phyloP scores from a whole-genome alignment of 2,113 vertebrate genomes.

The Daboia siamensis region DNA sequence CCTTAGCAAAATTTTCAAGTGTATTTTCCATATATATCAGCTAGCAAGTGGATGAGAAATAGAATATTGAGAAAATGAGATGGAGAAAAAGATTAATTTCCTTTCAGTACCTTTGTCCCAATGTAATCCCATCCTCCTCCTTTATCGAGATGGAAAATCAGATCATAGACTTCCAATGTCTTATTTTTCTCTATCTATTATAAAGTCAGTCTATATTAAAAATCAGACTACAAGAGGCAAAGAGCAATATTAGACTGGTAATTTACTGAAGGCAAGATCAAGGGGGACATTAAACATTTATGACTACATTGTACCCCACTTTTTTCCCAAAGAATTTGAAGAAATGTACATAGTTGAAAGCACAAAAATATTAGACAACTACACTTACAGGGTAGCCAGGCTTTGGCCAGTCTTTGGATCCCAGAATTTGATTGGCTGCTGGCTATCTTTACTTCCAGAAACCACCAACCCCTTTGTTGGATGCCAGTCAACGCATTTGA shows the following conservation, averaged over 20 bases:
- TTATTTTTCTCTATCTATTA: neutral
- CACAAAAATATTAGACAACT: neutral
- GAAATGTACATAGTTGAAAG: neutral
- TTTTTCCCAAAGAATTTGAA: neutral
- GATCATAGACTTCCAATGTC: neutral
- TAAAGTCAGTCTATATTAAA: neutral
- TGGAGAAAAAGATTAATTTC: neutral
- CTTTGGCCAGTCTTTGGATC: slow-evolving; percentile 98
- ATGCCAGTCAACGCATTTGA: slow-evolving; percentile 99
- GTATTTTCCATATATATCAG: neutral
- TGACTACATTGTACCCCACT: neutral
- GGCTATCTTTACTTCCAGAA: slow-evolving; percentile 97
- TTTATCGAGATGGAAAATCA: neutral
- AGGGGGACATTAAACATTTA: neutral
- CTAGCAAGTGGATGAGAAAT: no score
- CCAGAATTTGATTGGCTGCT: slow-evolving; percentile 99
- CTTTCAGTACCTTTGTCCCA: no score
- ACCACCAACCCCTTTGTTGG: slow-evolving; percentile 98
- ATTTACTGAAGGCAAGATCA: neutral
- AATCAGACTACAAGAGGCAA: neutral
- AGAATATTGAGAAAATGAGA: neutral
- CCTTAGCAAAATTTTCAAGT: neutral
- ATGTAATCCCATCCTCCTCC: neutral
- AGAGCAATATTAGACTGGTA: neutral
- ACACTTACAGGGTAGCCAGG: slow-evolving; percentile 95